A percentile compares a stretch with the other conserved stretches of the same genome.
These are phyloP conservation scores for Ophion slaviceki DNA, from an alignment of 2,888 invertebrate genomes.

Conservation along the genomic window DNA sequence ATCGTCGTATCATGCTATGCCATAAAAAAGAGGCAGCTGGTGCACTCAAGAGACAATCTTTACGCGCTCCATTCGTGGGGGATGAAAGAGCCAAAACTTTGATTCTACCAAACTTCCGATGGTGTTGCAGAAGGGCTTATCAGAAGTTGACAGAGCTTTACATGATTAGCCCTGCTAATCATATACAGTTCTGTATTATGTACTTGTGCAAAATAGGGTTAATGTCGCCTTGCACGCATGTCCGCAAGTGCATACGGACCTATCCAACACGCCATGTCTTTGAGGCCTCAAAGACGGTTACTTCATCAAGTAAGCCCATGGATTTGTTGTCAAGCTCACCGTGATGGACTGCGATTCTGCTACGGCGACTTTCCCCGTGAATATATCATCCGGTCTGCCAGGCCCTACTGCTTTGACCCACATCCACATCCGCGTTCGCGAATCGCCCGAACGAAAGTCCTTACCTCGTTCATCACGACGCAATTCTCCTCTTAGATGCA, in stretches of 20 bases:
- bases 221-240: background rate
- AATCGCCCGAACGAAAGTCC: constrained; percentile 69
- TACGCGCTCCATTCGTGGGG: background rate
- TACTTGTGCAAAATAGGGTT: background rate
- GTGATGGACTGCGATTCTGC: constrained; percentile 62
- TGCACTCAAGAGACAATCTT: background rate
- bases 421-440: constrained; percentile 54
- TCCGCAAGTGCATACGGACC: background rate
- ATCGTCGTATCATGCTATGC: background rate
- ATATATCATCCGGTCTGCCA: constrained; percentile 56
- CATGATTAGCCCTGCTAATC: too few relatives aligned
- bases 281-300: constrained; percentile 34
- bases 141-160: too few relatives aligned
- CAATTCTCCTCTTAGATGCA: constrained; percentile 69
- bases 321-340: constrained; percentile 60
- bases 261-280: background rate
- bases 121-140: background rate
- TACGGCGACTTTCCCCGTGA: constrained; percentile 61
- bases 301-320: constrained; percentile 33
- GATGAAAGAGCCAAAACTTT: too few relatives aligned
- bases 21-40: background rate
- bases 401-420: constrained; percentile 29
- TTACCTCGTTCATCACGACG: constrained; percentile 69
- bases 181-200: background rate
- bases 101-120: background rate